Conservation (phyloP, 2,888 invertebrate species). For the Acanthosepion pharaonis region DNA sequence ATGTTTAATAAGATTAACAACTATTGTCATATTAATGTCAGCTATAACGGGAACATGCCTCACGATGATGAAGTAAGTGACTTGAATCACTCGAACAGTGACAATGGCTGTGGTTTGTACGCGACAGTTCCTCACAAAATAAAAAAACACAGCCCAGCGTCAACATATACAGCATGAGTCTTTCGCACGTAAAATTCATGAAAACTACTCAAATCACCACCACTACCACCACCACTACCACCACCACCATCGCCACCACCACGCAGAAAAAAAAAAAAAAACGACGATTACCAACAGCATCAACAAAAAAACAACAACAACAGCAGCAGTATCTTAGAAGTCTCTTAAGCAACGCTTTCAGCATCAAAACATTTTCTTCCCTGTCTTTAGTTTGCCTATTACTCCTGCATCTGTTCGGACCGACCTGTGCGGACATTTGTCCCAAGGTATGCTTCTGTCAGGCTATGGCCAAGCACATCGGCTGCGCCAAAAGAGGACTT, state of each 20-base stretch:
- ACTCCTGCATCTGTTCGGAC: constrained; percentile 34
- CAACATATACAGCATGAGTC: neutral
- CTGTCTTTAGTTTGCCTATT: constrained; percentile 39
- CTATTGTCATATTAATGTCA: neutral
- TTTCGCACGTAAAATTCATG: neutral
- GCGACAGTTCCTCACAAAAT: neutral
- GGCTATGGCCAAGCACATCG: constrained; percentile 67
- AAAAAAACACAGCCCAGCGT: neutral
- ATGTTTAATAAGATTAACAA: neutral
- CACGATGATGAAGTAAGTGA: neutral
- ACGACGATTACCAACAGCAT: neutral
- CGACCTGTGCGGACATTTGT: constrained; percentile 57
- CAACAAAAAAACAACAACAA: constrained; percentile 35
- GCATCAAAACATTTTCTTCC: neutral
- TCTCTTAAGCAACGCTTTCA: neutral
- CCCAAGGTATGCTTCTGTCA: constrained; percentile 72
- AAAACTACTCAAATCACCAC: neutral
- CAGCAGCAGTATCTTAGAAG: neutral
- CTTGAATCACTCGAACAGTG: neutral
- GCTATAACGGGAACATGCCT: neutral
- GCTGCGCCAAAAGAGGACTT: constrained; percentile 69
- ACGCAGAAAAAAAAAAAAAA: neutral
- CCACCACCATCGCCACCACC: neutral
- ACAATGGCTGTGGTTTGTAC: neutral
- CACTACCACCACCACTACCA: neutral